phyloP scores from a whole-genome alignment of 2,888 invertebrate species.

The Nomada ferruginata region DNA sequence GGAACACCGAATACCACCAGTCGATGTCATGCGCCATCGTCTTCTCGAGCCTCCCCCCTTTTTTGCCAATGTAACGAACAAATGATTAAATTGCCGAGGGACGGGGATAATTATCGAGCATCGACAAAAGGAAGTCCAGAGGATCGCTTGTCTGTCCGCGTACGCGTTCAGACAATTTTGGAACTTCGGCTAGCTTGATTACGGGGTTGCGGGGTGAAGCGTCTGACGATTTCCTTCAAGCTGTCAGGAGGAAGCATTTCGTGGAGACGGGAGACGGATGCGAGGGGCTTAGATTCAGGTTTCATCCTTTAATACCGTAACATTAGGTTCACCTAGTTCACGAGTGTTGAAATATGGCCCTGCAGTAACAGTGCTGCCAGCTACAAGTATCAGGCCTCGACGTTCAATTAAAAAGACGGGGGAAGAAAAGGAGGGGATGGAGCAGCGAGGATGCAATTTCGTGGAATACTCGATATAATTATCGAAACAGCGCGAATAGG shows the following conservation, averaged over 20 bases:
- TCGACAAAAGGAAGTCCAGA: conserved; percentile 35
- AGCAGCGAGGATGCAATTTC: conserved; percentile 17
- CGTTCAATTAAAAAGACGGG: neutral
- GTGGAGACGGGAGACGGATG: conserved; percentile 20
- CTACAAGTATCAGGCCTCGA: neutral
- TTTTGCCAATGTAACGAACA: conserved; percentile 48
- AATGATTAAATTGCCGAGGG: conserved; percentile 68
- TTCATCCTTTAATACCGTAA: neutral
- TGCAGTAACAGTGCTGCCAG: neutral
- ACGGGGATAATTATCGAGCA: conserved; percentile 67
- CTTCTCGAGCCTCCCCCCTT: neutral
- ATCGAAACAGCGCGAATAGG: conserved; percentile 47
- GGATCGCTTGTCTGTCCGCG: conserved; percentile 22
- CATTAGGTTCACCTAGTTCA: neutral
- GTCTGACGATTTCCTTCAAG: conserved; percentile 48
- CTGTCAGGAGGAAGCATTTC: conserved; percentile 43
- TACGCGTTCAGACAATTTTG: conserved; percentile 46
- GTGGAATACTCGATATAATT: conserved; percentile 37
- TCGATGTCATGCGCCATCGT: conserved; percentile 60
- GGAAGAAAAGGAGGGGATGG: too few species aligned
- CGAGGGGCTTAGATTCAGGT: neutral
- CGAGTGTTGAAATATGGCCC: neutral
- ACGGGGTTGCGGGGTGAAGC: conserved; percentile 36
- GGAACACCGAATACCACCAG: conserved; percentile 52
- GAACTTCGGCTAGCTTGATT: conserved; percentile 51